Percentiles rank a stretch among this genome's conserved stretches.
Conservation (phyloP, 2,888 invertebrate species). For the Ormia ochracea region DNA sequence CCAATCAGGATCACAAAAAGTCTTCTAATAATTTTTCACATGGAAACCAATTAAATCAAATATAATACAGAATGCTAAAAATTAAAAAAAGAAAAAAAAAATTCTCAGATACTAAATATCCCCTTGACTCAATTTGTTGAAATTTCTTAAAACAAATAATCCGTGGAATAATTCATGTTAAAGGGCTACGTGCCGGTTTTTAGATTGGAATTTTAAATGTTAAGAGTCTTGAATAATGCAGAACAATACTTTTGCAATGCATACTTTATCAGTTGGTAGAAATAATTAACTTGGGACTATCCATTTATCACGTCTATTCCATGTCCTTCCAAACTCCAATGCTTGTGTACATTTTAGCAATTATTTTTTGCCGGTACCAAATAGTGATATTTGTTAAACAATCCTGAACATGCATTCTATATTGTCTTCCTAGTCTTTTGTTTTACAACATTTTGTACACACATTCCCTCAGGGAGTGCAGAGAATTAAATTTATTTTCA, state of each 20-base stretch:
- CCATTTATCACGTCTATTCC: conserved; percentile 56
- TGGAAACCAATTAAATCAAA: no score
- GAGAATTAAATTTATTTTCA: conserved; percentile 46
- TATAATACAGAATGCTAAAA: no score
- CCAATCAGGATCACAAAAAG: no score
- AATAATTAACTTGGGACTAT: conserved; percentile 56
- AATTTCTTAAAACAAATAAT: no score
- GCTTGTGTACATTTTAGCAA: neutral
- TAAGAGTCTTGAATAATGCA: conserved; percentile 17
- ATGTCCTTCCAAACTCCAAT: conserved; percentile 24
- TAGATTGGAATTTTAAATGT: conserved; percentile 14
- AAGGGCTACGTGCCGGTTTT: no score
- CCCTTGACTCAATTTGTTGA: no score
- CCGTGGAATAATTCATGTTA: no score
- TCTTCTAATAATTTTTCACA: no score
- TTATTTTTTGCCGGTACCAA: neutral
- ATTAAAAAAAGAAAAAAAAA: no score
- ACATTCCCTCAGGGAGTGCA: conserved; percentile 60
- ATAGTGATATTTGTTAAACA: neutral
- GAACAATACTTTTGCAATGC: conserved; percentile 17
- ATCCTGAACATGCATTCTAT: conserved; percentile 4
- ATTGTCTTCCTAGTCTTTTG: conserved; percentile 51
- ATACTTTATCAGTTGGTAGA: conserved; percentile 39
- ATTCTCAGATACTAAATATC: no score
- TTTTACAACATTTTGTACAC: conserved; percentile 54